These are phyloP conservation scores for Chitala chitala DNA, from an alignment of 2,113 vertebrate genomes.

Conservation along the genomic window DNA sequence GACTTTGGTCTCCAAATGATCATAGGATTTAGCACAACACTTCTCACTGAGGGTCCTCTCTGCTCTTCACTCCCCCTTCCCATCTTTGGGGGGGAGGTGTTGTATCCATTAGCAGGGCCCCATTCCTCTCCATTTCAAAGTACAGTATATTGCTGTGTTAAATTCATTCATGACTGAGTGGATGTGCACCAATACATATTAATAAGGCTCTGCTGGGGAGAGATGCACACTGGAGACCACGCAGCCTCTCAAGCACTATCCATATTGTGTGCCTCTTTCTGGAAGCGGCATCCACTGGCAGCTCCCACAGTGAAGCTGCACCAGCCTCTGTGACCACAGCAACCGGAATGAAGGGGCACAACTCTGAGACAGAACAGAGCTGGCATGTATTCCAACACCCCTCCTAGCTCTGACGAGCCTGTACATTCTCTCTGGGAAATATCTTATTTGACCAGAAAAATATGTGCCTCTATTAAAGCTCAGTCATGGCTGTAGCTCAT, in stretches of 20 bases:
- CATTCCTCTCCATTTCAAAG: not conserved
- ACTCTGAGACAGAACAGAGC: not conserved
- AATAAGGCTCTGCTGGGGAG: constrained; percentile 41
- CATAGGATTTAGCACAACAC: not conserved
- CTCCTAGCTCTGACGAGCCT: not conserved
- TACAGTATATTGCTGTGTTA: not conserved
- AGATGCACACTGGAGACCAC: constrained; percentile 32
- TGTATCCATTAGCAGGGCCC: not conserved
- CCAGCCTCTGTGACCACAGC: not conserved
- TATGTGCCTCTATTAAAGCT: not conserved
- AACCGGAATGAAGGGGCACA: not conserved
- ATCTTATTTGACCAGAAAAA: not conserved
- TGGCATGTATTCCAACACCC: not conserved
- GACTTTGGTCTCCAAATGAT: constrained; percentile 13
- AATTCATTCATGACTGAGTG: not conserved
- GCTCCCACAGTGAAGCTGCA: not conserved
- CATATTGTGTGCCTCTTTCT: constrained; percentile 25
- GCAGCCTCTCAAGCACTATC: constrained; percentile 36
- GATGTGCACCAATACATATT: constrained; percentile 37
- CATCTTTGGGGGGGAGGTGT: not conserved
- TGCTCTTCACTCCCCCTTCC: not conserved
- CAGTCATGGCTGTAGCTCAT: too few relatives aligned
- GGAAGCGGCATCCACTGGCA: not conserved
- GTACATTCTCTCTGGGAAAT: not conserved
- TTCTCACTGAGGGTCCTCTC: not conserved